Evolutionary conservation across 1,140 invertebrate species (phyloP).

Genomic region (Sweltsa coloradensis): DNA sequence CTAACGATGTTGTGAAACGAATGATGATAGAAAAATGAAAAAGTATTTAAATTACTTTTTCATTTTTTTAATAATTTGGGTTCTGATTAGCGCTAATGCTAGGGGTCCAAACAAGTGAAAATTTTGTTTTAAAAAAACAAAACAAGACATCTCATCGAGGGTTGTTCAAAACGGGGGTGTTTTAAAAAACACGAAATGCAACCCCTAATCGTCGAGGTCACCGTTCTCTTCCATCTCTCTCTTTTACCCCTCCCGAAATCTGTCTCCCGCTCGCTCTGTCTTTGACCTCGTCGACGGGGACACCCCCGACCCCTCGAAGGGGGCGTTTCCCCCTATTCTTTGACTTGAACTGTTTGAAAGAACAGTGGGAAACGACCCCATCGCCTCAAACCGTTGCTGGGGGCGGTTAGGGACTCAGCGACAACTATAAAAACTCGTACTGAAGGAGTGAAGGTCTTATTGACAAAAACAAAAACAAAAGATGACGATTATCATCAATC

Average conservation of each 20-base stretch:
- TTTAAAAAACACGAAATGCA: too few relatives aligned
- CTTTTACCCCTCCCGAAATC: too few relatives aligned
- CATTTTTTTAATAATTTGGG: background rate
- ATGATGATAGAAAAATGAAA: slow-evolving; percentile 1
- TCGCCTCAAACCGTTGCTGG: slow-evolving; percentile 1
- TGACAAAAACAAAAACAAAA: too few relatives aligned
- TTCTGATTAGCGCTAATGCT: slow-evolving; percentile 11
- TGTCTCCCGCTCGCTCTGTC: too few relatives aligned
- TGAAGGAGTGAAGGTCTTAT: slow-evolving; percentile 4
- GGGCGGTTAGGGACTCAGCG: background rate
- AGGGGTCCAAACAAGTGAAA: slow-evolving; percentile 12
- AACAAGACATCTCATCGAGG: background rate
- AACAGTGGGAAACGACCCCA: too few relatives aligned
- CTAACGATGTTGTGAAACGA: slow-evolving; percentile 3
- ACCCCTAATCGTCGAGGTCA: too few relatives aligned
- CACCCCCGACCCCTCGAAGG: too few relatives aligned
- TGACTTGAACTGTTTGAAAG: too few relatives aligned
- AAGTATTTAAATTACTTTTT: slow-evolving; percentile 7
- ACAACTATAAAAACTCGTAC: slow-evolving; percentile 9
- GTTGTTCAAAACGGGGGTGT: background rate
- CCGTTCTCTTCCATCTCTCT: too few relatives aligned
- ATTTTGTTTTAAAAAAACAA: slow-evolving; percentile 6
- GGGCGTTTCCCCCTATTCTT: too few relatives aligned
- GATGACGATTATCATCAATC: too few relatives aligned
- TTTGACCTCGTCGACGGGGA: too few relatives aligned